phyloP scores from a whole-genome alignment of 23 tunicate species.

The Ciona savignyi region DNA sequence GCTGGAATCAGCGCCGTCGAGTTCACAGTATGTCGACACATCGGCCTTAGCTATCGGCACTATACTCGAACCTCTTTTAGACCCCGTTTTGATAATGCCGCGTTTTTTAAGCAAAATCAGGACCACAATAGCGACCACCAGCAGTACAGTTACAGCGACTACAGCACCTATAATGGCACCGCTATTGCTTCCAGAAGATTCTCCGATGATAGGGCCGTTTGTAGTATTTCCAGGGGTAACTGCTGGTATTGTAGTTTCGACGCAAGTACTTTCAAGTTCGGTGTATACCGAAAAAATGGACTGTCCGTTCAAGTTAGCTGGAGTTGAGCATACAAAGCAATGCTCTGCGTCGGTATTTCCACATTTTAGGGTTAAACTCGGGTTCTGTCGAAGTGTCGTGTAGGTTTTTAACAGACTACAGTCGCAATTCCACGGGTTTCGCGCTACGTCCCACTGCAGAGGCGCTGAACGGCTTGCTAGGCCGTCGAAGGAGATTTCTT shows the following conservation, averaged over 20 bases:
- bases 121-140: neutral
- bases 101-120: neutral
- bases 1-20: neutral
- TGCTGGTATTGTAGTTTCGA: neutral
- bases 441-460: neutral
- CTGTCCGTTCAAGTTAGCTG: neutral
- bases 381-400: neutral
- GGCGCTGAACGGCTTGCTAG: neutral
- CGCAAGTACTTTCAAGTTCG: neutral
- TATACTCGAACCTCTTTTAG: neutral
- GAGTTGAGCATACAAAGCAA: neutral
- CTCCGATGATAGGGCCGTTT: neutral
- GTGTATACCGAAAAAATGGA: neutral
- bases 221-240: neutral
- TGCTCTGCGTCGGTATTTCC: neutral
- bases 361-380: neutral
- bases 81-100: neutral
- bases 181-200: no score
- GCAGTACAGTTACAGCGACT: neutral
- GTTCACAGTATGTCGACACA: neutral
- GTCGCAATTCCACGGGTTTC: conserved; percentile 13
- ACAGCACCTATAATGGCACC: neutral
- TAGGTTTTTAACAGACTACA: conserved; percentile 5
- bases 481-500: neutral
- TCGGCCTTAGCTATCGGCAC: neutral